Conservation (phyloP, 2,888 invertebrate species). For the Caenorhabditis sp. region DNA sequence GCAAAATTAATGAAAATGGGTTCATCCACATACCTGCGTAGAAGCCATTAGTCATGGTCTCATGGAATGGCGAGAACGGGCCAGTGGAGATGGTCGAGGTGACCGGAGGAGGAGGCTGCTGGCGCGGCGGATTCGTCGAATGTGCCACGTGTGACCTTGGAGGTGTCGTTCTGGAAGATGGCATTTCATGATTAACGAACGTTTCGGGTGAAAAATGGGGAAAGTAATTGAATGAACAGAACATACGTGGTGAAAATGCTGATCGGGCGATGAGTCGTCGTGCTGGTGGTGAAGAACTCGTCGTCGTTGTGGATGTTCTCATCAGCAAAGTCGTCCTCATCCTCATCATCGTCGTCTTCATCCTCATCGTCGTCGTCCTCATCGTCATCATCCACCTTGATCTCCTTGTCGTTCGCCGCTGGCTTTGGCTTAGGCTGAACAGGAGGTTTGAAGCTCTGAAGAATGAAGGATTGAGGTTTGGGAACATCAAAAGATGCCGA, state of each 20-base stretch:
- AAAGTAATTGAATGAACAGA: constrained; percentile 14
- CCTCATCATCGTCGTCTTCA: constrained; percentile 52
- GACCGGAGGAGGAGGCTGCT: constrained; percentile 42
- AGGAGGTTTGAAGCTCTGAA: constrained; percentile 51
- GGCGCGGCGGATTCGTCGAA: constrained; percentile 42
- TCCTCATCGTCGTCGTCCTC: constrained; percentile 59
- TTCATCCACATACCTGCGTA: constrained; percentile 55
- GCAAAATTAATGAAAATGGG: constrained; percentile 39
- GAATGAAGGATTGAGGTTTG: constrained; percentile 24
- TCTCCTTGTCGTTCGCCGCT: constrained; percentile 45
- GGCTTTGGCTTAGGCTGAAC: constrained; percentile 46
- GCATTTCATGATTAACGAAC: constrained; percentile 14
- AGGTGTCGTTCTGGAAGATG: constrained; percentile 38
- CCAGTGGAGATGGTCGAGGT: constrained; percentile 52
- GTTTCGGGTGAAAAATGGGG: constrained; percentile 10
- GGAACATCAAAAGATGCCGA: constrained; percentile 12
- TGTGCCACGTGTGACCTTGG: constrained; percentile 38
- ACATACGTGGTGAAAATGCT: constrained; percentile 37
- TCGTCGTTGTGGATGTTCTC: constrained; percentile 56
- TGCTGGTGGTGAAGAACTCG: constrained; percentile 41
- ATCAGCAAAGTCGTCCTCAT: constrained; percentile 60
- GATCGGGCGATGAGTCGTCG: constrained; percentile 29
- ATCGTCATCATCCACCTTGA: constrained; percentile 52
- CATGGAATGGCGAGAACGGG: constrained; percentile 63
- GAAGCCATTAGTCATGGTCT: constrained; percentile 59